Base-by-base conservation (phyloP, 1,140 invertebrate genomes). In the Brachionus rotundiformis region DNA sequence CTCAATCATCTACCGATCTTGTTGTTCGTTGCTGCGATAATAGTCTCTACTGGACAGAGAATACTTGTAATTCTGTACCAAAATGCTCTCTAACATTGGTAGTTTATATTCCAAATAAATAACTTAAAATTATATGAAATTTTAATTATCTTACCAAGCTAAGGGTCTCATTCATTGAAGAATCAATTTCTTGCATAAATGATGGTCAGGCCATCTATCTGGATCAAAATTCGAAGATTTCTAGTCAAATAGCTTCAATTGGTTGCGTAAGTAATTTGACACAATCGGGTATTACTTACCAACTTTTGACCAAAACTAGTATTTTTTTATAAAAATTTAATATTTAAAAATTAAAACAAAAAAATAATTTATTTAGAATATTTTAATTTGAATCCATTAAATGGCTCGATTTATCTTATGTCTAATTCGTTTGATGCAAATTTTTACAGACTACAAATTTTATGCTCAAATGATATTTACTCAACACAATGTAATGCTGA, bases 71-170 rank as follows among this genome's bases (percentile, higher is more conserved):
- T 29, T 79, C 76, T 2, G 54, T 59, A 13, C 54, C 44, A 25
- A 79, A 79, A 39, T 79, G 76, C 16, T 79, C 76, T 36, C 54
- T 54, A 2, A 79, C 13, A 13, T 54, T 25, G 6, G 63, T 68
- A 68, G 5, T 31, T 11, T 49, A 49, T 3, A 49, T 49, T 49
- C 5, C n/a, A 49, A 49, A 7, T 49, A 5, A 7, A 3, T 61
- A 23, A 61, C 25, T 16, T 23, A 68, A 31, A 68, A 68, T 16
- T 68, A 13, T 68, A 31, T 11, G n/a, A 41, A 41, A 41, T 11
- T 41, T 41, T 41, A 13, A 41, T 41, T 3, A 41, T 13, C n/a
- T 41, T 1, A 41, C n/a, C 11, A 41, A 68, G 33, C 33, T 79
- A n/a, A 54, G 54, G 44, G 76, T 79, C 16, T 44, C 27, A 16